phyloP scores from a whole-genome alignment of 2,888 invertebrate species.

The Eilema sororculum region DNA sequence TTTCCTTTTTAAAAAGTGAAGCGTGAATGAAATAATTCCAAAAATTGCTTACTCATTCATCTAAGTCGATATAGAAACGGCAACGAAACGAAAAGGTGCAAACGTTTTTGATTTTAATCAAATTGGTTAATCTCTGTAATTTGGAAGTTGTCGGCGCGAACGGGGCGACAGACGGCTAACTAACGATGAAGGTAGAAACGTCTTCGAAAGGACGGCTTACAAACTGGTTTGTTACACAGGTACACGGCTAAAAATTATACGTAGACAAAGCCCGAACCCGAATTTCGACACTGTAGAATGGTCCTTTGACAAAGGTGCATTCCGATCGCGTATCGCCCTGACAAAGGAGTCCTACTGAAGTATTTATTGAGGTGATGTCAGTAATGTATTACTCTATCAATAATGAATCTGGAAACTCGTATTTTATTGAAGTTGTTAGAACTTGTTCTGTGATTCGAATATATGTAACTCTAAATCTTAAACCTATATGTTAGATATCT shows the following conservation, averaged over 20 bases:
- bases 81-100: slow-evolving; percentile 58
- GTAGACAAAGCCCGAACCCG: slow-evolving; percentile 76
- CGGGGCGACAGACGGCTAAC: slow-evolving; percentile 60
- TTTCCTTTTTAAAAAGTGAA: slow-evolving; percentile 62
- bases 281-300: slow-evolving; percentile 72
- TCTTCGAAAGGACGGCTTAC: slow-evolving; percentile 70
- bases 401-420: neutral
- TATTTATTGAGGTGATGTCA: slow-evolving; percentile 45
- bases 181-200: slow-evolving; percentile 56
- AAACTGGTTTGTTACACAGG: slow-evolving; percentile 84
- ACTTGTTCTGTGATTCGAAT: neutral
- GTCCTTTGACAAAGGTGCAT: slow-evolving; percentile 77
- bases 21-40: slow-evolving; percentile 58
- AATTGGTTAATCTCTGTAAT: slow-evolving; percentile 64
- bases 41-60: slow-evolving; percentile 66
- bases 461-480: slow-evolving; percentile 8
- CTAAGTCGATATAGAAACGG: slow-evolving; percentile 49
- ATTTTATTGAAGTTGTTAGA: neutral
- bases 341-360: slow-evolving; percentile 58
- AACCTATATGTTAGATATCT: slow-evolving; percentile 15
- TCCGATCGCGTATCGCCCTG: slow-evolving; percentile 68
- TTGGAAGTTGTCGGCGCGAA: slow-evolving; percentile 55
- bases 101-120: slow-evolving; percentile 61
- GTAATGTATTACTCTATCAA: slow-evolving; percentile 30
- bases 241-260: slow-evolving; percentile 82